Base-by-base conservation (phyloP, 2,888 invertebrate genomes). In the Nezara viridula region DNA sequence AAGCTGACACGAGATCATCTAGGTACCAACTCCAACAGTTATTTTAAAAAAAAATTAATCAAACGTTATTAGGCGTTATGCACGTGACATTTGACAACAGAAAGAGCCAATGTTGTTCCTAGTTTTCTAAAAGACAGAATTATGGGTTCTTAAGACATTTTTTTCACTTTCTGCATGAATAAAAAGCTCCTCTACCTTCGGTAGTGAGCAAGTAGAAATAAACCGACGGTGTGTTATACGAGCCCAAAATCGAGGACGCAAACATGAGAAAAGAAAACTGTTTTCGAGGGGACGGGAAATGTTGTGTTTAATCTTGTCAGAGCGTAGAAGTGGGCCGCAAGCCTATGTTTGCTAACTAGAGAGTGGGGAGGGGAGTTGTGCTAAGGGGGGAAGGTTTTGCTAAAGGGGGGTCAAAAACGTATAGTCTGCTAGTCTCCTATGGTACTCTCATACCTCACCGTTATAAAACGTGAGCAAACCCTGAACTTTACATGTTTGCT, bases 261-360 rank as follows among this genome's bases (percentile, higher is more conserved):
- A 66, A 66, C 32, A 66, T 32, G 66, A 32, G 66, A 66, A 66
- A 66, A 66, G 66, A 66, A 66, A 66, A 66, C 32, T 66, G 32
- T 66, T 66, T 66, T 32, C 4, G 7, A 66, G 66, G 16, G 66
- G 16, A 32, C 32, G 66, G 66, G 66, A 32, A 66, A 32, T 66
- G 66, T 66, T 66, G 19, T 66, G 66, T 66, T 66, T 66, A 66
- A 66, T 66, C 66, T 66, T 37, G 32, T 16, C 24, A 6, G 52
- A 9, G 24, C 21, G 24, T 2, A 0, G 19, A 37, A 66, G 66
- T 66, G 66, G 66, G 6, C 66, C 66, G 32, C 66, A 32, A 5
- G 66, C 32, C 66, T 7, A 27, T 66, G 66, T 66, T 66, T 66
- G 32, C 66, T 7, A 66, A 66, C 66, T 66, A 66, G 66, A 12